Base-by-base conservation (phyloP, 2,888 invertebrate genomes). In the Meiosimyza decipiens region DNA sequence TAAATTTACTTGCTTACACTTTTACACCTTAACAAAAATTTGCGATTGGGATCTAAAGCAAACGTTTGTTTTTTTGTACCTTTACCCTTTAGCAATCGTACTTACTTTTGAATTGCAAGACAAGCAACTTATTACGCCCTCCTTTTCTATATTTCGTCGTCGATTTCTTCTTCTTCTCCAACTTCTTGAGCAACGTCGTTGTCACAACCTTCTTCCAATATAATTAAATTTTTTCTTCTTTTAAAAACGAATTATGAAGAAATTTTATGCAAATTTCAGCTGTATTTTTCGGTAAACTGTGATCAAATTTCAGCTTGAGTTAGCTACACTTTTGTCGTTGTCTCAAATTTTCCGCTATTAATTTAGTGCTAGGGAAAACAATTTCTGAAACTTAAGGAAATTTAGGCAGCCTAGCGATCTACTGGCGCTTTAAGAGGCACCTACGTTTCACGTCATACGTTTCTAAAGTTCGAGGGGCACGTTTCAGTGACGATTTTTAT, bases 41-140 rank as follows among this genome's bases (percentile, higher is more conserved):
- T 3, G 22, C 22, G 22, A 22, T 2, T 22, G 28, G 28, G 22
- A 22, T 3, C 22, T 22, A 3, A 22, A 22, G 40, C 5, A 40
- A 28, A 28, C 28, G 9, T 40, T 6, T 40, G 0, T 40, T 9
- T 40, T 40, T 40, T 40, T 40, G 40, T 40, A 9, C 15, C 6
- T 49, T 67, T 71, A 55, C 65, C 57, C 47, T 50, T 51, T 40
- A 15, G n/a, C 28, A 13, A 13, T 51, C 16, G 55, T 57, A 71
- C 70, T 73, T 68, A 66, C 63, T 52, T 73, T 73, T 60, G 16
- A 64, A 69, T 69, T 75, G 71, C 74, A 69, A 73, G 52, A 65
- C 71, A 69, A 59, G 62, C 57, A 71, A 69, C 50, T 69, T 69
- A 72, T 74, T 64, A 74, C 71, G 67, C 69, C 73, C 73, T 70